Percentiles rank a stretch among this genome's conserved stretches.
Conservation (phyloP, 2,113 vertebrate species). For the Poeciliopsis occidentalis region DNA sequence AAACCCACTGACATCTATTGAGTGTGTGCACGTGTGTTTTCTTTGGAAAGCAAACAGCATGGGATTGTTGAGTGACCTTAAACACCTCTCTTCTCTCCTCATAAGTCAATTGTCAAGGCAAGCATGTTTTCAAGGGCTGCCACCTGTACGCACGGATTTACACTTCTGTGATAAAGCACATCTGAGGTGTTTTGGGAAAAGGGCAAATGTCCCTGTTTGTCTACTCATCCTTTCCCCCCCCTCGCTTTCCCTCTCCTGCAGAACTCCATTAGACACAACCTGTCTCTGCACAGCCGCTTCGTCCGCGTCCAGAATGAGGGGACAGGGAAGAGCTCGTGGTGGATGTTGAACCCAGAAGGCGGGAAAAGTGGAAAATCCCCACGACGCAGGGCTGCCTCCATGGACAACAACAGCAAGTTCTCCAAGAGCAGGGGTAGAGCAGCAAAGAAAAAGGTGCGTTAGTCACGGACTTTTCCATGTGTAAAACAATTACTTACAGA, state of each 20-base stretch:
- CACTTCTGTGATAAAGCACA: slow-evolving; percentile 55
- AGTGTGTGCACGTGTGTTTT: slow-evolving; percentile 27
- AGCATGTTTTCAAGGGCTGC: slow-evolving; percentile 45
- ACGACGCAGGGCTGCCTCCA: slow-evolving; percentile 91
- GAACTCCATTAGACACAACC: slow-evolving; percentile 98
- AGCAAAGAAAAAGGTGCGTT: slow-evolving; percentile 92
- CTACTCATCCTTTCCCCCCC: slow-evolving; percentile 23
- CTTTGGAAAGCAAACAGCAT: slow-evolving; percentile 37
- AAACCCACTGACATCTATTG: slow-evolving; percentile 27
- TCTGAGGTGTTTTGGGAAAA: slow-evolving; percentile 58
- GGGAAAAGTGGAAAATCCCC: slow-evolving; percentile 97
- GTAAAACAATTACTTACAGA: neutral
- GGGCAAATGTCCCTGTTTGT: slow-evolving; percentile 55
- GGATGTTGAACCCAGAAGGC: slow-evolving; percentile 98
- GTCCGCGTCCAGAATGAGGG: slow-evolving; percentile 97
- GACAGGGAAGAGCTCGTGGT: slow-evolving; percentile 99
- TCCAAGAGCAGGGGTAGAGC: slow-evolving; percentile 95
- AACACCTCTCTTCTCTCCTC: slow-evolving; percentile 37
- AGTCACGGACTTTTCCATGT: neutral
- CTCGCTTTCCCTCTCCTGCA: slow-evolving; percentile 70
- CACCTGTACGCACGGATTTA: slow-evolving; percentile 74
- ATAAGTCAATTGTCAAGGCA: slow-evolving; percentile 32
- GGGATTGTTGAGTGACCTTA: slow-evolving; percentile 53
- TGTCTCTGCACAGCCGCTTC: slow-evolving; percentile 97
- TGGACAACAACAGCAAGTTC: slow-evolving; percentile 99